Conservation (phyloP, 2,888 invertebrate species). For the Scaptomyza parva region DNA sequence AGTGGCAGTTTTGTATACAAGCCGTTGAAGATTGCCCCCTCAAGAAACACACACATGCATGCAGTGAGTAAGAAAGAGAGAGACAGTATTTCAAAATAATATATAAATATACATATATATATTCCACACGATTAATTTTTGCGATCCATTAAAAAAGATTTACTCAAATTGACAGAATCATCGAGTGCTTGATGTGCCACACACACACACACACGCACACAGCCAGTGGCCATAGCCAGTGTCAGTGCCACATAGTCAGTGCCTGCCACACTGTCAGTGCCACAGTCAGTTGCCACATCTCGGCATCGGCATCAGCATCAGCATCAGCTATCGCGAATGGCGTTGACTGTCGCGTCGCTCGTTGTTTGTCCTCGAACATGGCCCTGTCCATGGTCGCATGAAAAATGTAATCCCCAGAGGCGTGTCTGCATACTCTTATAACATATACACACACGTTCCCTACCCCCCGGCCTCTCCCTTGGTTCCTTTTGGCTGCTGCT, state of each 20-base stretch:
- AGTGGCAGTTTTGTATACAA: constrained; percentile 66
- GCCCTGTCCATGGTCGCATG: constrained; percentile 60
- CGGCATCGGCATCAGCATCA: background rate
- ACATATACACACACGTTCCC: background rate
- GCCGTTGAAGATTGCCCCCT: constrained; percentile 21
- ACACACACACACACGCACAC: too few species aligned
- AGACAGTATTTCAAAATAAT: constrained; percentile 62
- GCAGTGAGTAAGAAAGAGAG: too few species aligned
- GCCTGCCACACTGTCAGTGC: background rate
- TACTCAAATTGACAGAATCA: constrained; percentile 80
- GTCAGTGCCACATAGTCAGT: background rate
- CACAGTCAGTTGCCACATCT: background rate
- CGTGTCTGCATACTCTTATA: constrained; percentile 28
- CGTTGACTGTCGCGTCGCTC: constrained; percentile 14
- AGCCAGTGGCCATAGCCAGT: constrained; percentile 13
- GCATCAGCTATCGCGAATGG: background rate
- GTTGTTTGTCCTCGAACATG: constrained; percentile 52
- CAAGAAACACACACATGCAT: too few species aligned
- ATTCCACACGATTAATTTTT: constrained; percentile 80
- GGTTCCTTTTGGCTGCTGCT: constrained; percentile 1
- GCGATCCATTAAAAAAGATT: constrained; percentile 80
- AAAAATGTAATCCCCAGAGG: constrained; percentile 52
- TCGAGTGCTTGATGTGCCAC: too few species aligned
- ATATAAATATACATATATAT: too few species aligned
- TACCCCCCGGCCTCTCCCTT: background rate